phyloP scores from a whole-genome alignment of 2,113 vertebrate species.

The Notechis scutatus region DNA sequence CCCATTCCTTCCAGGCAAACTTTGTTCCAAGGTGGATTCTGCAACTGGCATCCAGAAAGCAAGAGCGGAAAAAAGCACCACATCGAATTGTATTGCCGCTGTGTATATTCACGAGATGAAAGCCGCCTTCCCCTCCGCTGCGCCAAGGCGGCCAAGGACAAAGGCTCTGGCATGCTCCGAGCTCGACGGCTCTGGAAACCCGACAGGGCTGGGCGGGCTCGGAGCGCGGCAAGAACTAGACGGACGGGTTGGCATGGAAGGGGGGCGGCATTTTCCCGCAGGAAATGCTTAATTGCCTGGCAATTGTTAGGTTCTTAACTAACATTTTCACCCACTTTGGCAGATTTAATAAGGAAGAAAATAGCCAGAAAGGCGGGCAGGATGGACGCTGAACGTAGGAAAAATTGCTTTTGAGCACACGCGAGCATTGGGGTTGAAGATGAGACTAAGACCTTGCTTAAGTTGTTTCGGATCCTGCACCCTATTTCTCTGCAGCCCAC shows the following conservation, averaged over 20 bases:
- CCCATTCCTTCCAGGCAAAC: neutral
- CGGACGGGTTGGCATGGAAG: neutral
- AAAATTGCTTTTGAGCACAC: neutral
- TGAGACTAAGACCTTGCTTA: neutral
- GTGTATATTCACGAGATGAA: neutral
- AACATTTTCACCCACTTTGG: neutral
- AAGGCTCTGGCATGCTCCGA: neutral
- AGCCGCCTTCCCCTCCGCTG: neutral
- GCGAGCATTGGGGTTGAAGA: neutral
- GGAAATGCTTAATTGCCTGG: too few relatives aligned
- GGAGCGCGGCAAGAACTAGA: neutral
- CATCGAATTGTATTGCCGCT: neutral
- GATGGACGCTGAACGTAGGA: neutral
- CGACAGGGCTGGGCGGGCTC: neutral
- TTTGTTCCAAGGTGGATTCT: neutral
- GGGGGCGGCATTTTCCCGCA: neutral
- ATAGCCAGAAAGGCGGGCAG: too few relatives aligned
- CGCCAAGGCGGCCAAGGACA: neutral
- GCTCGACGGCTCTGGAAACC: neutral
- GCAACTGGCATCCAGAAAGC: too few relatives aligned
- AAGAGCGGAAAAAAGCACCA: too few relatives aligned
- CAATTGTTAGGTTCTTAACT: neutral
- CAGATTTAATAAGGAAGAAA: neutral
- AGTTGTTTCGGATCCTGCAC: too few relatives aligned
- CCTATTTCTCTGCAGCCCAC: neutral